phyloP scores from a whole-genome alignment of 53 echinoderm and acorn worm species.

The Antedon mediterranea region DNA sequence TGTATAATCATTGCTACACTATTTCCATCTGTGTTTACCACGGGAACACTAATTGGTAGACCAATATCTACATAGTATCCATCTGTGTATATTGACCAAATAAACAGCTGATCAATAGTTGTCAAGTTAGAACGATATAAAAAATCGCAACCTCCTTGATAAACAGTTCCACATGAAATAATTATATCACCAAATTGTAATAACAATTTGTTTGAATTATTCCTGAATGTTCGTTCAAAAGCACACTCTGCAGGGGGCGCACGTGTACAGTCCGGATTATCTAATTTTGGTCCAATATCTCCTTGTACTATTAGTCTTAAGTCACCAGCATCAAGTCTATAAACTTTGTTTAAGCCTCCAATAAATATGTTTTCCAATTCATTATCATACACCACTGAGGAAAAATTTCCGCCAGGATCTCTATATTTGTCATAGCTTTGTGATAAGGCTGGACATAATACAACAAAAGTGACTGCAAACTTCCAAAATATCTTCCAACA shows the following conservation, averaged over 20 bases:
- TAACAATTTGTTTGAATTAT: background rate
- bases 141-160: background rate
- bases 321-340: background rate
- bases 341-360: background rate
- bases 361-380: background rate
- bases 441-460: background rate
- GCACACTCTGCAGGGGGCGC: background rate
- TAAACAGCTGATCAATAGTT: background rate
- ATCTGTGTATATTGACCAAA: too few species aligned
- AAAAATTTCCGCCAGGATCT: background rate
- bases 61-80: too few species aligned
- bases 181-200: background rate
- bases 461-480: background rate
- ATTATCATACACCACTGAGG: background rate
- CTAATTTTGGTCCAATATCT: background rate
- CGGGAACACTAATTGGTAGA: too few species aligned
- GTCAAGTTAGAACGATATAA: background rate
- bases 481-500: too few species aligned
- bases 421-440: background rate
- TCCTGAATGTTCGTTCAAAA: background rate
- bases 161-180: background rate
- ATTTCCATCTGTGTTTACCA: background rate
- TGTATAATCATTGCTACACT: background rate
- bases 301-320: background rate
- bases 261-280: background rate